A percentile compares a stretch with the other conserved stretches of the same genome.
Evolutionary conservation across 35 echinoderm and acorn worm genomes (phyloP).

Genomic region (Heliocidaris tuberculata): DNA sequence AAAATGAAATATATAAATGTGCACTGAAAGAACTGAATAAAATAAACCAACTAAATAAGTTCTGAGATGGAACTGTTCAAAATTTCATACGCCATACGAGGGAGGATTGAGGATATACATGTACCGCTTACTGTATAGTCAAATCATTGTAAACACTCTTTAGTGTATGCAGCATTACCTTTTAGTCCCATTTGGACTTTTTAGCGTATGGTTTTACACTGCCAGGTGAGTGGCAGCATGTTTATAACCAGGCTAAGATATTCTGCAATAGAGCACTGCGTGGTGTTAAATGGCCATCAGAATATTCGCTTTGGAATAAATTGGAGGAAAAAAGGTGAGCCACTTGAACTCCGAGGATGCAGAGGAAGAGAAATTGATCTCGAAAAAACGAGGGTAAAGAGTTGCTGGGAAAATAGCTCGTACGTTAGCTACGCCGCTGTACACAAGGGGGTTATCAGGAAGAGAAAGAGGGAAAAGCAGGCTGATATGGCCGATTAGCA

Average conservation of each 20-base stretch:
- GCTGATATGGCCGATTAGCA: not conserved
- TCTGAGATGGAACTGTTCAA: no score
- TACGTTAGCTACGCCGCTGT: not conserved
- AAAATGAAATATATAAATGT: no score
- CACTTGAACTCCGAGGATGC: not conserved
- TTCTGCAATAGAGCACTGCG: not conserved
- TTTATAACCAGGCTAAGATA: not conserved
- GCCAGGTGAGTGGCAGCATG: not conserved
- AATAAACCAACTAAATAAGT: no score
- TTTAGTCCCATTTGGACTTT: not conserved
- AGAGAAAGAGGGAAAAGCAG: not conserved
- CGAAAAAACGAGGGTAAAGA: not conserved
- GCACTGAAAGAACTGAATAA: no score
- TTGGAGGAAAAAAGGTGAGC: not conserved
- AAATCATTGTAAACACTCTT: not conserved
- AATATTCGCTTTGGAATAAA: slow-evolving; percentile 18
- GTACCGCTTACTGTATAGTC: no score
- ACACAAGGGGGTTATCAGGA: not conserved
- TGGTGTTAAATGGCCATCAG: not conserved
- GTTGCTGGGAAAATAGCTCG: not conserved
- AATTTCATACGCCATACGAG: no score
- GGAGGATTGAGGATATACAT: no score
- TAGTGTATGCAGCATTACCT: not conserved
- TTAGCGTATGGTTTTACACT: not conserved
- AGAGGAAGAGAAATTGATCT: not conserved